phyloP scores from a whole-genome alignment of 2,113 vertebrate species.

The Thryonomys swinderianus region DNA sequence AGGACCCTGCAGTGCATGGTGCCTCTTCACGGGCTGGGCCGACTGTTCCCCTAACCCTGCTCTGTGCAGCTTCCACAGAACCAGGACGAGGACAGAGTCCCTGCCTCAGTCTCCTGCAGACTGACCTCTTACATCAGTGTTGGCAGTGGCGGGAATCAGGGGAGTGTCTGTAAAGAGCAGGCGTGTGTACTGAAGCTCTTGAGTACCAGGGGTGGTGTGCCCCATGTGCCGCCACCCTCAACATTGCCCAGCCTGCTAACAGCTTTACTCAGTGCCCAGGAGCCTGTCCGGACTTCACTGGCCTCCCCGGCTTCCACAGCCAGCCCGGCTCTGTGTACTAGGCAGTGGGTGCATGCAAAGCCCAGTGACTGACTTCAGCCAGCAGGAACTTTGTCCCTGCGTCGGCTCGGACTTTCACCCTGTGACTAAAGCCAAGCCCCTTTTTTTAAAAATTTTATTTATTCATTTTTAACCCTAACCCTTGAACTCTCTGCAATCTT shows the following conservation, averaged over 20 bases:
- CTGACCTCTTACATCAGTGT: background rate
- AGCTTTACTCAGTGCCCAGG: background rate
- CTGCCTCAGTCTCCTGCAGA: background rate
- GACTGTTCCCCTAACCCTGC: fast-evolving
- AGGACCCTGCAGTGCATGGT: too few relatives aligned
- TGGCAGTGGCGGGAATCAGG: too few relatives aligned
- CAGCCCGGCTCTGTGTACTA: background rate
- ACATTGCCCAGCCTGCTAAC: background rate
- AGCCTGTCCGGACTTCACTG: background rate
- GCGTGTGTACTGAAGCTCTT: too few relatives aligned
- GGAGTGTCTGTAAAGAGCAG: too few relatives aligned
- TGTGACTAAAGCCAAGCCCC: background rate
- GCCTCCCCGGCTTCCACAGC: background rate
- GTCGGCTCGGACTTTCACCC: background rate
- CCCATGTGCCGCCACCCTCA: too few relatives aligned
- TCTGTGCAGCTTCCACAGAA: too few relatives aligned
- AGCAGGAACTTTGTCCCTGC: too few relatives aligned
- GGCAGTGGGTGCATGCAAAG: background rate
- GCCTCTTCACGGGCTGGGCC: background rate
- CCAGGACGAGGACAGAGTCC: background rate
- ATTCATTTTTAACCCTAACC: too few relatives aligned
- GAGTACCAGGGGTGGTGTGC: background rate
- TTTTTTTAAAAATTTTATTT: too few relatives aligned
- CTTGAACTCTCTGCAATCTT: too few relatives aligned
- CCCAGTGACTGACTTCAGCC: background rate